Conservation (phyloP, 1,140 invertebrate genomes). For the Linepithema humile region DNA sequence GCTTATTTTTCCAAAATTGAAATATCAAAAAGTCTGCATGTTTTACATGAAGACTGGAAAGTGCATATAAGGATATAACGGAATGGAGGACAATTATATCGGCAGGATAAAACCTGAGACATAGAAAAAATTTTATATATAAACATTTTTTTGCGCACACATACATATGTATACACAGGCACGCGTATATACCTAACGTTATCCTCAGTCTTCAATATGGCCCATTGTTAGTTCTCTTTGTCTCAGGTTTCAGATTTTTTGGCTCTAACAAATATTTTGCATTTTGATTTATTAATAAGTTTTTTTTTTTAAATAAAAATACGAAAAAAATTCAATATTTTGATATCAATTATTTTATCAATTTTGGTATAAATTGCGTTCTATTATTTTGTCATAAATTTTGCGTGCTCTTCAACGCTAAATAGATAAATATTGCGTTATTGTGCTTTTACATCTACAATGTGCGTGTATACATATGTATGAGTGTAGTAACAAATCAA, state of each 20-base stretch:
- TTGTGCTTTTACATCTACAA: neutral
- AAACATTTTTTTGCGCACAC: neutral
- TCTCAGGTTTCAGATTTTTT: neutral
- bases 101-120: neutral
- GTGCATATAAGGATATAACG: neutral
- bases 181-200: neutral
- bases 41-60: neutral
- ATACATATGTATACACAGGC: neutral
- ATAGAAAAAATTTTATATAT: no score
- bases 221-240: neutral
- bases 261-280: neutral
- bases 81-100: neutral
- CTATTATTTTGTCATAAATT: neutral
- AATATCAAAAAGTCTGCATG: neutral
- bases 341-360: neutral
- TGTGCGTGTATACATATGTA: neutral
- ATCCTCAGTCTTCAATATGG: neutral
- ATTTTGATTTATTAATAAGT: neutral
- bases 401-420: neutral
- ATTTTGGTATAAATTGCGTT: neutral
- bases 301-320: neutral
- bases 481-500: neutral
- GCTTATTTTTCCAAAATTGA: neutral
- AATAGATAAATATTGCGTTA: neutral
- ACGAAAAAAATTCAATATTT: neutral